Base-by-base conservation (phyloP, 2,113 vertebrate species). In the Misgurnus anguillicaudatus region DNA sequence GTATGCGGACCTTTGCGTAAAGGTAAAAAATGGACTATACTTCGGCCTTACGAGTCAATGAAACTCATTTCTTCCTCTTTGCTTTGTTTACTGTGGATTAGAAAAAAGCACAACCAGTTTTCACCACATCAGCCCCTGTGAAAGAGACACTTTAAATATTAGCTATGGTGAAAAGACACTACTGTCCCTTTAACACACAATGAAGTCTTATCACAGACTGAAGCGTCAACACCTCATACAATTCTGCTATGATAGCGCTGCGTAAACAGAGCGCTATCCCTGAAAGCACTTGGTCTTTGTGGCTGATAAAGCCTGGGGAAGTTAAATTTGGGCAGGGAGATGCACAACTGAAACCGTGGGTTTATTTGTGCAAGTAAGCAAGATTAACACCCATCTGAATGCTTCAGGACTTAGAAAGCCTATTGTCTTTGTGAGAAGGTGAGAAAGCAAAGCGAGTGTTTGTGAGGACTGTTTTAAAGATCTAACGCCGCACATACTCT, bases 181-280 rank as follows among this genome's bases (percentile, higher is more conserved):
- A 71, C 51, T 75, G 73, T 83, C 60, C 77, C 77, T 78, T 85
- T 67, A 79, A 61, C 57, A 58, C 82, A 86, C 85, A 85, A 82
- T 85, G 72, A 69, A 71, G 65, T 70, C 79, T 85, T 87, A 87
- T 87, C 84, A 69, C 17, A 8, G 17, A 78, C 69, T 39, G 65
- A 71, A 76, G 75, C 71, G 80, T 83, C 84, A 84, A 87, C 84
- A 84, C 77, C 75, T 82, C 82, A 76, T 10, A 38, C 73, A 83
- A 39, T 80, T 73, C 73, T 62, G 81, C 77, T 80, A 75, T 63
- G 72, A 74, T 81, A 71, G 77, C 41, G 70, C 67, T 63, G 2
- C 6, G 48, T 80, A 51, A 85, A 69, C 53, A 61, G 48, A 13
- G 61, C 47, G 14, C 77, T 82, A 83, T 81, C 75, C 64, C 70